These are phyloP conservation scores for Aleiodes leptofemur DNA, from an alignment of 2,888 invertebrate species.

Conservation along the genomic window DNA sequence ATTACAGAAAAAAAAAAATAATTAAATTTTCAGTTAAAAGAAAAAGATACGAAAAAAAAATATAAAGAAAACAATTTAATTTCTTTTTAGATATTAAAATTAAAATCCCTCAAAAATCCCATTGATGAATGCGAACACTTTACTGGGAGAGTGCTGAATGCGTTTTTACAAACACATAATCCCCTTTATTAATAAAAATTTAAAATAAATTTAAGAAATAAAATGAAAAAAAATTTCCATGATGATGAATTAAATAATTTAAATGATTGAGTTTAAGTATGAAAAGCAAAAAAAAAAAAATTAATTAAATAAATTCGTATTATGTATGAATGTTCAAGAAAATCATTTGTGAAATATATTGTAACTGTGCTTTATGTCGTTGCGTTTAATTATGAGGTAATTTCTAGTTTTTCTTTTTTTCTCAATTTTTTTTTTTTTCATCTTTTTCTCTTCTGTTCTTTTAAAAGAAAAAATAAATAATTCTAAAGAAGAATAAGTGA, in stretches of 20 bases:
- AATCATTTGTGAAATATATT: slow-evolving; percentile 76
- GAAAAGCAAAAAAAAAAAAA: slow-evolving; percentile 45
- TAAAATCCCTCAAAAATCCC: slow-evolving; percentile 17
- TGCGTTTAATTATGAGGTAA: slow-evolving; percentile 8
- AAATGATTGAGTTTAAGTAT: slow-evolving; percentile 40
- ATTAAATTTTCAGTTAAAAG: slow-evolving; percentile 10
- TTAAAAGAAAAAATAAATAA: too few species aligned
- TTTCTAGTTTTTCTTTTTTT: too few species aligned
- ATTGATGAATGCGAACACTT: slow-evolving; percentile 24
- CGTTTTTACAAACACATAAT: slow-evolving; percentile 44
- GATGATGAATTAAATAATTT: slow-evolving; percentile 42
- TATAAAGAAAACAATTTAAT: neutral
- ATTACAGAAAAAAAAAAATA: neutral
- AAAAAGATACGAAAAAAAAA: slow-evolving; percentile 36
- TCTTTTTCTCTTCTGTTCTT: too few species aligned
- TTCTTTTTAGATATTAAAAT: slow-evolving; percentile 31
- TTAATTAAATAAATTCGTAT: slow-evolving; percentile 58
- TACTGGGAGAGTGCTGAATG: slow-evolving; percentile 36
- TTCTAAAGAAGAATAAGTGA: too few species aligned
- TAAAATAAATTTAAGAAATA: slow-evolving; percentile 30
- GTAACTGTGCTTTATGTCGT: slow-evolving; percentile 76
- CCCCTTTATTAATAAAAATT: slow-evolving; percentile 29
- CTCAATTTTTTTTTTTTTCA: too few species aligned
- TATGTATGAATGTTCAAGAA: slow-evolving; percentile 75
- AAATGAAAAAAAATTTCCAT: slow-evolving; percentile 45